Evolutionary conservation across 2,888 invertebrate species (phyloP).

Genomic region (Incurvaria masculella): DNA sequence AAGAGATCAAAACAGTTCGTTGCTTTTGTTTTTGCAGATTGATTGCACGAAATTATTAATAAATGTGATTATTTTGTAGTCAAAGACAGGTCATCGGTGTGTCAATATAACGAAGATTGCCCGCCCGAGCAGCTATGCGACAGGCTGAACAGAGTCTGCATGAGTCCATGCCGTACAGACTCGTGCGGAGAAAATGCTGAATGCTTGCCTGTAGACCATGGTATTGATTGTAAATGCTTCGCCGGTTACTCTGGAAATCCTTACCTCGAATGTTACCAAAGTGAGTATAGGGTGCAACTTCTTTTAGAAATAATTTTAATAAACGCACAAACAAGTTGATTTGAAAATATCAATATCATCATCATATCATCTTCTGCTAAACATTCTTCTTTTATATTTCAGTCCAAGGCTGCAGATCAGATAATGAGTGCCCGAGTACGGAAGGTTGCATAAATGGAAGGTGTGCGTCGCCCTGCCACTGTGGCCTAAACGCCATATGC

Average conservation of each 20-base stretch:
- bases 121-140: constrained; percentile 84
- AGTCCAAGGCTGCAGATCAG: constrained; percentile 68
- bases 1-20: too few species aligned
- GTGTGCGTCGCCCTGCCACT: constrained; percentile 74
- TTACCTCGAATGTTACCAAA: constrained; percentile 66
- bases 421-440: constrained; percentile 67
- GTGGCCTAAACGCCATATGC: constrained; percentile 78
- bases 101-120: constrained; percentile 90
- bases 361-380: too few species aligned
- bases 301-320: too few species aligned
- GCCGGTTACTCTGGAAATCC: constrained; percentile 75
- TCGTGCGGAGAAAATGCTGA: constrained; percentile 81
- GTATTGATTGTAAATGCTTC: constrained; percentile 71
- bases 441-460: constrained; percentile 76
- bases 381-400: constrained; percentile 19
- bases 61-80: constrained; percentile 25
- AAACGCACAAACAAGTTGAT: too few species aligned
- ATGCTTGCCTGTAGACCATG: constrained; percentile 73
- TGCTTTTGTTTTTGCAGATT: constrained; percentile 4
- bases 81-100: constrained; percentile 56
- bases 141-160: constrained; percentile 77
- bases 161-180: constrained; percentile 76
- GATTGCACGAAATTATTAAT: background rate
- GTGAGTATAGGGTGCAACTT: too few species aligned
- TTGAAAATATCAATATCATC: too few species aligned